A percentile compares a stretch with the other conserved stretches of the same genome.
phyloP scores from a whole-genome alignment of 1,140 invertebrate genomes.

The Neodiprion pinetum region DNA sequence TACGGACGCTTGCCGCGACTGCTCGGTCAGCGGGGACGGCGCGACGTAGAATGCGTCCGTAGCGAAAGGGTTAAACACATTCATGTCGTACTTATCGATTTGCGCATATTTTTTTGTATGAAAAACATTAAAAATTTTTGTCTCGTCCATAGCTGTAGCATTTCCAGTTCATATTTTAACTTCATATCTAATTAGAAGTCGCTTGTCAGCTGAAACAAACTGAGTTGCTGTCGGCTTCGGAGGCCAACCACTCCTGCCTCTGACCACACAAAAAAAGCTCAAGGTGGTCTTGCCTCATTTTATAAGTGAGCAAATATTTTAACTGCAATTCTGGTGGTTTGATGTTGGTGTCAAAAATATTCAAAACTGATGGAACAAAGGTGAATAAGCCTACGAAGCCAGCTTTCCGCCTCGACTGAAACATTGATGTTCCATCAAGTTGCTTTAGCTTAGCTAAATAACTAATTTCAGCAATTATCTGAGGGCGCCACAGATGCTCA shows the following conservation, averaged over 20 bases:
- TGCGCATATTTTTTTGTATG: neutral
- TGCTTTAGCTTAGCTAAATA: neutral
- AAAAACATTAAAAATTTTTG: neutral
- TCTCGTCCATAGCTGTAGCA: neutral
- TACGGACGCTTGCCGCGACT: no score
- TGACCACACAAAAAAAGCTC: slow-evolving; percentile 44
- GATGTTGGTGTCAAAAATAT: slow-evolving; percentile 28
- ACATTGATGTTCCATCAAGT: neutral
- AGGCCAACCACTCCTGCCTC: slow-evolving; percentile 31
- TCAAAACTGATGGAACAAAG: slow-evolving; percentile 10
- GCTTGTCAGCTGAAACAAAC: slow-evolving; percentile 28
- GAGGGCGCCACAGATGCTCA: slow-evolving; percentile 26
- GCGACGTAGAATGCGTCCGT: no score
- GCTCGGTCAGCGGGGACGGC: no score
- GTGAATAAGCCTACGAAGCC: neutral
- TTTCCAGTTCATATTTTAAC: slow-evolving; percentile 24
- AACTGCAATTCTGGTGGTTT: slow-evolving; percentile 23
- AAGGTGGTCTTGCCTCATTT: slow-evolving; percentile 41
- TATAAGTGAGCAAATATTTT: slow-evolving; percentile 42
- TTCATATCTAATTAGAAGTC: slow-evolving; percentile 34
- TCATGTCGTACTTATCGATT: neutral
- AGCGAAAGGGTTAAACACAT: no score
- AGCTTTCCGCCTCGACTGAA: neutral
- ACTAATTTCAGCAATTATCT: slow-evolving; percentile 23
- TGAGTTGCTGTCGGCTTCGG: slow-evolving; percentile 37